Evolutionary conservation across 1,140 invertebrate species (phyloP).

Genomic region (Heliconius eleuchia): DNA sequence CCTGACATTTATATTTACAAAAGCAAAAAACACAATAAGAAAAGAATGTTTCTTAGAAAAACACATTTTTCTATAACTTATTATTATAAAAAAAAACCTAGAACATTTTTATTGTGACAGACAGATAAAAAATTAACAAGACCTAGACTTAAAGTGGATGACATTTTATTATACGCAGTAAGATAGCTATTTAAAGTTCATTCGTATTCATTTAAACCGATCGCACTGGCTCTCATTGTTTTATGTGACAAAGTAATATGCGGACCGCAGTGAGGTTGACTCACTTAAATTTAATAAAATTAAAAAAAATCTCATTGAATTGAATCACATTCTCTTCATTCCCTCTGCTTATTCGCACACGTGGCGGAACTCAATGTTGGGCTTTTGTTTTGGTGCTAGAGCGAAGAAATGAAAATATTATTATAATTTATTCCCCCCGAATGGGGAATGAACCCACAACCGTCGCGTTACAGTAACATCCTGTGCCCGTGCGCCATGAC

Average conservation of each 20-base stretch:
- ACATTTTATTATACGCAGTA: neutral
- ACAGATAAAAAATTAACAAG: neutral
- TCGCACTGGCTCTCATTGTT: neutral
- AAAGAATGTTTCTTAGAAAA: neutral
- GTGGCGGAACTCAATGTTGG: no score
- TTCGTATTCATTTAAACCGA: neutral
- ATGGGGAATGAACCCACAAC: no score
- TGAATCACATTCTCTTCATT: no score
- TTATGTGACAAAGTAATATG: neutral
- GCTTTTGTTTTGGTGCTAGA: no score
- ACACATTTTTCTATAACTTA: neutral
- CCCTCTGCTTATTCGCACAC: no score
- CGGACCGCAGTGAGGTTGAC: neutral
- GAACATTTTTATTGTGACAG: conserved; percentile 6
- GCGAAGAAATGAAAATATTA: no score
- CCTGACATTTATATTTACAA: no score
- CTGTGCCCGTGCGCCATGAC: no score
- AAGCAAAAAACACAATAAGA: neutral
- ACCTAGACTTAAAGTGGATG: neutral
- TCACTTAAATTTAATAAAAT: neutral
- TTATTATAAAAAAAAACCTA: neutral
- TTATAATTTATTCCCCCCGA: no score
- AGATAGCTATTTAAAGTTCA: neutral
- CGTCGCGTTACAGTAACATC: no score
- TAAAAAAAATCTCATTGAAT: no score